Conservation (phyloP, 2,113 vertebrate genomes). For the Myotis yumanensis region DNA sequence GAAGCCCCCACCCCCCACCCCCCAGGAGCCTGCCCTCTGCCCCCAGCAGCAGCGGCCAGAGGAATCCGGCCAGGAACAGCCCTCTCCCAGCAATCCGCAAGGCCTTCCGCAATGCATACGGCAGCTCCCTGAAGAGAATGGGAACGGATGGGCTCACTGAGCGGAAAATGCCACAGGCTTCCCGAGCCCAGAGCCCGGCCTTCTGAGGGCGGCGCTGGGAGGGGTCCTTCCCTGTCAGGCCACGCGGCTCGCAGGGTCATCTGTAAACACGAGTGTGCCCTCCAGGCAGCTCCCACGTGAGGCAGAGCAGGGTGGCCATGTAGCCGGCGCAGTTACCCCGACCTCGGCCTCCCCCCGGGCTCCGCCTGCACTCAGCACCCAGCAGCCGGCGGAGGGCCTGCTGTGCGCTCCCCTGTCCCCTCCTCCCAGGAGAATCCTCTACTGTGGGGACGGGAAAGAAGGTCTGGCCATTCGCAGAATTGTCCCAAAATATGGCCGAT, state of each 20-base stretch:
- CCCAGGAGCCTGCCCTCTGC: neutral
- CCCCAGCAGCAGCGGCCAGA: neutral
- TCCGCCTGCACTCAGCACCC: neutral
- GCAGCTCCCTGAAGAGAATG: conserved; percentile 53
- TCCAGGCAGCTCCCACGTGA: neutral
- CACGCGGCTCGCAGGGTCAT: neutral
- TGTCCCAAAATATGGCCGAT: neutral
- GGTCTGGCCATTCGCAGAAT: neutral
- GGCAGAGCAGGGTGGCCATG: neutral
- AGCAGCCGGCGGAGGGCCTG: neutral
- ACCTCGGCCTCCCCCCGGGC: neutral
- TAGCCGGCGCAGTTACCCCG: accelerated
- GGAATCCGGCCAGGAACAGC: neutral
- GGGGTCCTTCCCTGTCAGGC: neutral
- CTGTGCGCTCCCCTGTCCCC: neutral
- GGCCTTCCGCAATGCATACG: conserved; percentile 49
- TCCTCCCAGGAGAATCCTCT: neutral
- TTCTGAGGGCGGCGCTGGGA: conserved; percentile 54
- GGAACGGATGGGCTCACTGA: conserved; percentile 73
- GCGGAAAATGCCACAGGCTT: conserved; percentile 77
- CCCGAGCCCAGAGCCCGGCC: conserved; percentile 63
- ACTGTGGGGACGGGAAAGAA: neutral
- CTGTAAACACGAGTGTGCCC: neutral
- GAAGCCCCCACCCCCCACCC: no score
- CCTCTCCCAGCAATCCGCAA: conserved; percentile 21